phyloP scores from a whole-genome alignment of 64 coral and sea anemone species.

The Montipora cactus region DNA sequence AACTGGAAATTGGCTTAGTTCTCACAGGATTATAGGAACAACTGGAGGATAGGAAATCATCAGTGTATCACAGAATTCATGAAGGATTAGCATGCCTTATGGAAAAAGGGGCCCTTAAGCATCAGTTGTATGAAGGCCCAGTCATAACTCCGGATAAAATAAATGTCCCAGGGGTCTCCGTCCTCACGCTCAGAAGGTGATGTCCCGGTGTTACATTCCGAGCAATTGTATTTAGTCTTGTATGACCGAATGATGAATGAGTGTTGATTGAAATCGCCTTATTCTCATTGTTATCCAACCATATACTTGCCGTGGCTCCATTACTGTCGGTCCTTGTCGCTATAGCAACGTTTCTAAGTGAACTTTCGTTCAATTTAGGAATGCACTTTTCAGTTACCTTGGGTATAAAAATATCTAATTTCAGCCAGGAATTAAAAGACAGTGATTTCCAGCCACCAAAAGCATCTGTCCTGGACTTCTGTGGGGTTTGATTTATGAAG shows the following conservation, averaged over 20 bases:
- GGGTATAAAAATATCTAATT: constrained; percentile 14
- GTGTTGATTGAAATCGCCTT: not conserved
- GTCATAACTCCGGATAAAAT: constrained; percentile 19
- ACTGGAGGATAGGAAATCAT: no score
- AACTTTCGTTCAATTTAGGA: not conserved
- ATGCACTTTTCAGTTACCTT: not conserved
- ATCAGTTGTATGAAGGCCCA: constrained; percentile 18
- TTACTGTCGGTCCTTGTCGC: constrained; percentile 2
- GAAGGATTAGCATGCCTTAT: no score
- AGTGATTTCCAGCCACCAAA: not conserved
- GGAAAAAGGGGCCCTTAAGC: not conserved
- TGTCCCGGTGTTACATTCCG: not conserved
- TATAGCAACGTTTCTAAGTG: not conserved
- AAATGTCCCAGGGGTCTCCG: constrained; percentile 4
- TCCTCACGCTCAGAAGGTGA: constrained; percentile 20
- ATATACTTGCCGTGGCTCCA: not conserved
- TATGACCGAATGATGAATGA: not conserved
- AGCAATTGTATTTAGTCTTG: not conserved
- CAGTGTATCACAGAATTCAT: no score
- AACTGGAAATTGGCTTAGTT: no score
- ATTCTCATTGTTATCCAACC: constrained; percentile 14
- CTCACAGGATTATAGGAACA: no score
- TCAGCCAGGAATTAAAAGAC: not conserved
- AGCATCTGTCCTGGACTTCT: constrained; percentile 10
- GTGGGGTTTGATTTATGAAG: not conserved